Conservation (phyloP, 1,140 invertebrate species). For the Zaprionus gabonicus region DNA sequence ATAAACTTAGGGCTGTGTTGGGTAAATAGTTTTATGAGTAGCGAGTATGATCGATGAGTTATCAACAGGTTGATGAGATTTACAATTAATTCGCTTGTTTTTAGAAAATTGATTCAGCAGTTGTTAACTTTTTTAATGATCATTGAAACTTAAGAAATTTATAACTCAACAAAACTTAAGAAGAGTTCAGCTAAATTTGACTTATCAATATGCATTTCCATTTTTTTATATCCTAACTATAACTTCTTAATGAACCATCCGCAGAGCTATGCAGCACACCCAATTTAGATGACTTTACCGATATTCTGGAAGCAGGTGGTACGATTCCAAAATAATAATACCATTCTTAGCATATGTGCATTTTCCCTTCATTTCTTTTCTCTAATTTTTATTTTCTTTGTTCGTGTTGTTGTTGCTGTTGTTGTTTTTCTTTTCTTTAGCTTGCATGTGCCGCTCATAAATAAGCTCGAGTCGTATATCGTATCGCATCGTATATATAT, state of each 20-base stretch:
- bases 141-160: too few species aligned
- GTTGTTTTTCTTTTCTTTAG: slow-evolving; percentile 42
- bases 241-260: slow-evolving; percentile 29
- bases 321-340: slow-evolving; percentile 46
- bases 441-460: slow-evolving; percentile 60
- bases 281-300: slow-evolving; percentile 75
- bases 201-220: too few species aligned
- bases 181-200: too few species aligned
- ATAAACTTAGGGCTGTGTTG: slow-evolving; percentile 3
- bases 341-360: slow-evolving; percentile 17
- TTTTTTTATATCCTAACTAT: slow-evolving; percentile 20
- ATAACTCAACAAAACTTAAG: too few species aligned
- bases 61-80: not conserved
- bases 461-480: slow-evolving; percentile 49
- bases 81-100: not conserved
- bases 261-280: slow-evolving; percentile 72
- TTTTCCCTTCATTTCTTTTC: slow-evolving; percentile 23
- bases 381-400: slow-evolving; percentile 3
- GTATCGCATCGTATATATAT: slow-evolving; percentile 34
- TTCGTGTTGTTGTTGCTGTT: slow-evolving; percentile 25
- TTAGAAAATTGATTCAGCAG: not conserved
- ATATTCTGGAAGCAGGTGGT: slow-evolving; percentile 80
- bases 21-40: slow-evolving; percentile 9
- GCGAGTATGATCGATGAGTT: not conserved
- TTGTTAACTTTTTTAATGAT: not conserved